Conservation (phyloP, 2,113 vertebrate species). For the Miniopterus natalensis region DNA sequence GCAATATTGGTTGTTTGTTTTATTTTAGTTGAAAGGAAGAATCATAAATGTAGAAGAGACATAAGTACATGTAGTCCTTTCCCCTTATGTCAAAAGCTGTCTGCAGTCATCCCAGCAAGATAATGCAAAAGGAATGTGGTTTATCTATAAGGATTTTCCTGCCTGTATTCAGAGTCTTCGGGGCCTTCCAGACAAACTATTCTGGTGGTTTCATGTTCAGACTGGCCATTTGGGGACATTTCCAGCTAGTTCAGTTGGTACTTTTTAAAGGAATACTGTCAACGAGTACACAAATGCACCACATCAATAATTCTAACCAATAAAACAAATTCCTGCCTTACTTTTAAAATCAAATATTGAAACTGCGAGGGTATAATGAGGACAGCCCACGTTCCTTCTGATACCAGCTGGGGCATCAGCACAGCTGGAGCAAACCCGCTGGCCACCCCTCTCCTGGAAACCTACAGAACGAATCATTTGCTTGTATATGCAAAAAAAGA, state of each 20-base stretch:
- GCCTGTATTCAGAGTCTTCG: neutral
- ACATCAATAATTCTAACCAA: neutral
- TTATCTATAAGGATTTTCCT: neutral
- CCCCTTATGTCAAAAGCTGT: neutral
- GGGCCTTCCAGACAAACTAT: neutral
- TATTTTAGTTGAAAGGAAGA: neutral
- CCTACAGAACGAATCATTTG: neutral
- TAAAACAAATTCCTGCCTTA: neutral
- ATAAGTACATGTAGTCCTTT: neutral
- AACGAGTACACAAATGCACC: neutral
- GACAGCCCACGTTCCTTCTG: neutral
- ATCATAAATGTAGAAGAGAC: neutral
- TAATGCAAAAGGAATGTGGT: neutral
- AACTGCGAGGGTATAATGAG: neutral
- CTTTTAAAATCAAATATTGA: neutral
- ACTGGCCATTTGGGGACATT: neutral
- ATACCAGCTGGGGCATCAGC: neutral
- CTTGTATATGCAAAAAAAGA: neutral
- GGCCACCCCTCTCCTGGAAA: neutral
- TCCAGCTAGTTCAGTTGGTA: neutral
- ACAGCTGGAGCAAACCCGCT: neutral
- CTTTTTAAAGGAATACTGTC: constrained; percentile 35
- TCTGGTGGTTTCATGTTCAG: neutral
- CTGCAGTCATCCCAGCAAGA: neutral
- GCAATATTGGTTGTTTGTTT: neutral